These are phyloP conservation scores for Delphinus delphis DNA, from an alignment of 2,113 vertebrate genomes.

Conservation along the genomic window DNA sequence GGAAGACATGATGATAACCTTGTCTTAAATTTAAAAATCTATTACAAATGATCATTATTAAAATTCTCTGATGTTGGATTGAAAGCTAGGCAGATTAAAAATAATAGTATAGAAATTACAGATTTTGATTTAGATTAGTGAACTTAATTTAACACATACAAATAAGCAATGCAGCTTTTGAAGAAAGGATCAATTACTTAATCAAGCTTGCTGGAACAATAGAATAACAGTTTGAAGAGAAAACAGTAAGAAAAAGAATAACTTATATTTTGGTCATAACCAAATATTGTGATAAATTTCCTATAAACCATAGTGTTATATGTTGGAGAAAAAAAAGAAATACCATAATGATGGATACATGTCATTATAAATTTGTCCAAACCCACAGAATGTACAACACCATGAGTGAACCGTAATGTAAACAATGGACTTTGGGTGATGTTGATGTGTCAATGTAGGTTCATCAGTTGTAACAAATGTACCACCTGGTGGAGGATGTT, in stretches of 20 bases:
- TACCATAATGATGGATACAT: background rate
- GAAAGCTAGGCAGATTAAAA: background rate
- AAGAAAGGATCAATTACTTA: conserved; percentile 13
- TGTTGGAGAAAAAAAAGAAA: background rate
- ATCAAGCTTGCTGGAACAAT: background rate
- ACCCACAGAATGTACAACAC: background rate
- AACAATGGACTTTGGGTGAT: background rate
- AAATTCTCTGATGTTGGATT: background rate
- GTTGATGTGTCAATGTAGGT: background rate
- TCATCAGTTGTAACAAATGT: background rate
- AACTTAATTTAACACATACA: background rate
- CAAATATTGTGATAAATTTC: background rate
- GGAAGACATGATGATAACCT: background rate
- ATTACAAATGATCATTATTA: background rate
- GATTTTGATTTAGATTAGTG: conserved; percentile 24
- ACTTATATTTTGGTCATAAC: conserved; percentile 27
- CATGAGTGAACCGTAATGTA: background rate
- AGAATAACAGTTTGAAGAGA: background rate
- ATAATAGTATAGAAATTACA: background rate
- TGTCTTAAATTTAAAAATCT: background rate
- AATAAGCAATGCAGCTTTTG: background rate
- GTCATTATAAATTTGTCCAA: background rate
- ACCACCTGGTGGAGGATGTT: background rate
- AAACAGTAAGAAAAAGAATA: background rate
- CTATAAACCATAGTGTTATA: background rate